phyloP scores from a whole-genome alignment of 2,797 vertebrate genomes.

The Dicrostonyx torquatus region DNA sequence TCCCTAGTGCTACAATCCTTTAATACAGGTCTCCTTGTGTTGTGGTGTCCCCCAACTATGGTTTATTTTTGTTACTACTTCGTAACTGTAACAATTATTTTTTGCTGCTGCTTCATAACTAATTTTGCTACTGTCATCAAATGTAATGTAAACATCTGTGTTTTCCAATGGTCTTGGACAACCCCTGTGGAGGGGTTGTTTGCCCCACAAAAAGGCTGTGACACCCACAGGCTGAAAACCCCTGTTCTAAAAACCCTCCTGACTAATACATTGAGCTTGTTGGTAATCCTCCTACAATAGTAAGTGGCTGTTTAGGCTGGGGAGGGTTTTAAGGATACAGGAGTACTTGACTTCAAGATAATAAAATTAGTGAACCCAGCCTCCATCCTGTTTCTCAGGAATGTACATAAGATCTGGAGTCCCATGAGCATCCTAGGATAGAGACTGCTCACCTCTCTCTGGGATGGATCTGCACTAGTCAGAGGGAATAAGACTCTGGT shows the following conservation, averaged over 20 bases:
- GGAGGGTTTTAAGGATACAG: neutral
- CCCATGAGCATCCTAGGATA: neutral
- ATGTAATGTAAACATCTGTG: neutral
- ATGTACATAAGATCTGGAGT: neutral
- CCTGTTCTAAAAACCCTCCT: neutral
- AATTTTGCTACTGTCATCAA: neutral
- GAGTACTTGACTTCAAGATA: neutral
- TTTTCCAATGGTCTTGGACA: neutral
- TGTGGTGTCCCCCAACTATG: neutral
- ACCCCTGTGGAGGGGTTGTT: neutral
- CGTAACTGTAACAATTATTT: too few relatives aligned
- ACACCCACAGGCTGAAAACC: neutral
- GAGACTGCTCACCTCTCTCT: neutral
- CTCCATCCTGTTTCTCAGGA: conserved; percentile 21
- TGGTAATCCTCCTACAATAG: neutral
- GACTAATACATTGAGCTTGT: neutral
- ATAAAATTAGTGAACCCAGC: neutral
- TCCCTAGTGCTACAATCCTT: neutral
- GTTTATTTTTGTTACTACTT: neutral
- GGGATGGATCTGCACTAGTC: neutral
- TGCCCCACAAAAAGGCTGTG: neutral
- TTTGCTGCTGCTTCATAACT: neutral
- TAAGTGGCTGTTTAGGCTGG: neutral
- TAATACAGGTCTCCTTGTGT: neutral
- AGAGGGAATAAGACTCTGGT: neutral